These are phyloP conservation scores for Procavia capensis DNA, from an alignment of 2,113 vertebrate species.

Conservation along the genomic window DNA sequence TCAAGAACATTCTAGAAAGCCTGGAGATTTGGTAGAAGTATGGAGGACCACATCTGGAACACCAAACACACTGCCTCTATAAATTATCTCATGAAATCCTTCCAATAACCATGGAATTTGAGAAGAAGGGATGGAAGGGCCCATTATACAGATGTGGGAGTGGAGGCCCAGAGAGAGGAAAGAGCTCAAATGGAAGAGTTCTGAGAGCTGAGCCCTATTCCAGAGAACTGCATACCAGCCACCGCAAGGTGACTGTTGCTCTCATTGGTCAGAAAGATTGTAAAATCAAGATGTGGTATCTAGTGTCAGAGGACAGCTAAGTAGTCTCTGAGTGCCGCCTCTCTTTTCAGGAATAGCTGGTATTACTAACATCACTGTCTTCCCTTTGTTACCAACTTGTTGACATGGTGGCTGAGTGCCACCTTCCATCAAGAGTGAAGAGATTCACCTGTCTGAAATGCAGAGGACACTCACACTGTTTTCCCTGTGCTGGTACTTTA, in stretches of 20 bases:
- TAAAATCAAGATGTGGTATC: not conserved
- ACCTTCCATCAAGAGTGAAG: not conserved
- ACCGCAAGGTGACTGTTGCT: rapidly evolving
- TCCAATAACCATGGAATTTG: no score
- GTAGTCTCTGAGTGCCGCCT: not conserved
- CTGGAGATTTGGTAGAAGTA: not conserved
- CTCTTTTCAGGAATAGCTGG: not conserved
- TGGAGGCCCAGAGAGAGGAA: not conserved
- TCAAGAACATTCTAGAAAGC: not conserved
- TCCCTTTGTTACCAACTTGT: not conserved
- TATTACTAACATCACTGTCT: not conserved
- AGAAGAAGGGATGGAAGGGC: not conserved
- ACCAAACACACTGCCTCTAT: rapidly evolving
- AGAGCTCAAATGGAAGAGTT: not conserved
- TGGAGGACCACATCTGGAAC: rapidly evolving
- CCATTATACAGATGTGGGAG: not conserved
- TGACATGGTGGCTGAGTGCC: not conserved
- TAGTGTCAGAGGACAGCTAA: not conserved
- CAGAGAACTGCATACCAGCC: not conserved
- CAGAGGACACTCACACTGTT: rapidly evolving
- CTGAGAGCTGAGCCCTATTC: not conserved
- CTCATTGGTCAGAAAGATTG: not conserved
- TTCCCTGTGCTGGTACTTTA: not conserved
- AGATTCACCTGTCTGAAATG: not conserved
- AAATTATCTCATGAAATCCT: not conserved